A percentile compares a stretch with the other conserved stretches of the same genome.
Evolutionary conservation across 2,888 invertebrate species (phyloP).

Genomic region (Microdon myrmicae): DNA sequence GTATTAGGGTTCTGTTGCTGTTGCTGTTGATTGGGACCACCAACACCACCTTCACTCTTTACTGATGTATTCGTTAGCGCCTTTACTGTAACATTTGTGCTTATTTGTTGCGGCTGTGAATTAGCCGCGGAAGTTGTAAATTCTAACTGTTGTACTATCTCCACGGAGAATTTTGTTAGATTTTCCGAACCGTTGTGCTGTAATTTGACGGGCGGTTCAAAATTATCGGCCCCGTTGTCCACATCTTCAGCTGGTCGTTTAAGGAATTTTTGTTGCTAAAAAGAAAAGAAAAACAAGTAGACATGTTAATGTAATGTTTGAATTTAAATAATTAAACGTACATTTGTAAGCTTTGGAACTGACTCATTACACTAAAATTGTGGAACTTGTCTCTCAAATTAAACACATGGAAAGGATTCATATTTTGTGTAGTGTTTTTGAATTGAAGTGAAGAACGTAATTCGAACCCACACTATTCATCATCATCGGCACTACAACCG

Average conservation of each 20-base stretch:
- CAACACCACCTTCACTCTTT: slow-evolving; percentile 63
- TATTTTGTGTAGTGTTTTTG: no score
- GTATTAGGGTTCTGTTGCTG: slow-evolving; percentile 38
- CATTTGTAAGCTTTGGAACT: no score
- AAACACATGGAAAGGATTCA: no score
- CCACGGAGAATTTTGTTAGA: slow-evolving; percentile 85
- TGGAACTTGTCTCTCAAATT: no score
- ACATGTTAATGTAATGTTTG: slow-evolving; percentile 11
- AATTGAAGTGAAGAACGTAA: no score
- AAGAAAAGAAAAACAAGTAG: slow-evolving; percentile 23
- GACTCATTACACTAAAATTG: no score
- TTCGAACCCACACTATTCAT: no score
- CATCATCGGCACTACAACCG: no score
- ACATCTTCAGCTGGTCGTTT: slow-evolving; percentile 78
- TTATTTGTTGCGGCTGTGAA: slow-evolving; percentile 88
- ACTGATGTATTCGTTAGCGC: slow-evolving; percentile 75
- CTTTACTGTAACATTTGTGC: slow-evolving; percentile 92
- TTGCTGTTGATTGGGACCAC: slow-evolving; percentile 35
- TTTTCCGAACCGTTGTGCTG: slow-evolving; percentile 68
- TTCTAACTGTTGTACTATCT: slow-evolving; percentile 91
- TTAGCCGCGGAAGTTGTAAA: slow-evolving; percentile 89
- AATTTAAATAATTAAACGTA: slow-evolving; percentile 3
- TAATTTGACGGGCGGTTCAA: slow-evolving; percentile 81
- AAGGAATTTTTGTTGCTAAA: slow-evolving; percentile 86
- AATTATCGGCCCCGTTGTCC: slow-evolving; percentile 67